Evolutionary conservation across 2,797 vertebrate species (phyloP).

Genomic region (Argyrosomus regius): DNA sequence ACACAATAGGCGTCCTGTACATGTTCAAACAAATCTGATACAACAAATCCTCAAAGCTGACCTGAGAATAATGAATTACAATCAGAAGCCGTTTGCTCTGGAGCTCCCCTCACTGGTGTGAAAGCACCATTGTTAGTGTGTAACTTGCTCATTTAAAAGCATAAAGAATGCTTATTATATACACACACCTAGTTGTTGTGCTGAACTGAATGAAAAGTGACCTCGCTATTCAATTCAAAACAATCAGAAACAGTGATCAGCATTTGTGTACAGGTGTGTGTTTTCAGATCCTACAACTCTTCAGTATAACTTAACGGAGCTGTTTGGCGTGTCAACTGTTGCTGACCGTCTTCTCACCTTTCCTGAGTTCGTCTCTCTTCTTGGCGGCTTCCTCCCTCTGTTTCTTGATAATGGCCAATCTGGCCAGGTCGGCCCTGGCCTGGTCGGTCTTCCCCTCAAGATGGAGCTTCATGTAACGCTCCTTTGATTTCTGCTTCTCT

Average conservation of each 20-base stretch:
- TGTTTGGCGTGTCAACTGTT: background rate
- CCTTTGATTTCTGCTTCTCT: conserved; percentile 89
- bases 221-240: no score
- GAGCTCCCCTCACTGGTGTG: background rate
- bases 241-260: background rate
- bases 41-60: background rate
- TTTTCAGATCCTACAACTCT: background rate
- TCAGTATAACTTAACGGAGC: background rate
- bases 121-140: background rate
- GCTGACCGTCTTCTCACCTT: conserved; percentile 70
- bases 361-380: conserved; percentile 86
- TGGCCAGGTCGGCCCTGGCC: conserved; percentile 86
- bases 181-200: background rate
- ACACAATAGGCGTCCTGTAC: background rate
- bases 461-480: conserved; percentile 89
- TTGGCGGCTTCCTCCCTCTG: conserved; percentile 88
- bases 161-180: background rate
- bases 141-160: background rate
- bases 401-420: conserved; percentile 89
- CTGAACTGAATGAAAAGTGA: background rate
- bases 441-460: conserved; percentile 89
- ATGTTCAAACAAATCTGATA: background rate
- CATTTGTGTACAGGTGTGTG: background rate
- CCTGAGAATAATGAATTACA: background rate
- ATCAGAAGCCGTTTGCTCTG: background rate